A percentile compares a stretch with the other conserved stretches of the same genome.
Conservation (phyloP, 1,140 invertebrate species). For the Harlomillsia oculata region DNA sequence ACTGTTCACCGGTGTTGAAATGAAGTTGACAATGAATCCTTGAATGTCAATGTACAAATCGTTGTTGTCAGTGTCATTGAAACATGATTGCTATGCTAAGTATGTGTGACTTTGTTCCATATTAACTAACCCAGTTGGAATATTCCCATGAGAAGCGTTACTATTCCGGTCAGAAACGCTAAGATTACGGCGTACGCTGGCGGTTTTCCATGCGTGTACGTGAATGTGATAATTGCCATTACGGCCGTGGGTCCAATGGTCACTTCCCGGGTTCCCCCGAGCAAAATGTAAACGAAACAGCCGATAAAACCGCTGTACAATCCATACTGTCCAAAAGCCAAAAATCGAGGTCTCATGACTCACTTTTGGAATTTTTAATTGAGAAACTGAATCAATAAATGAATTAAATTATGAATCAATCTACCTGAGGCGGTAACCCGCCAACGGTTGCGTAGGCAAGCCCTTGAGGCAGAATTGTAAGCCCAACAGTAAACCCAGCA, state of each 20-base stretch:
- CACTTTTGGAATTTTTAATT: conserved; percentile 5
- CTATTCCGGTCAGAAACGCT: conserved; percentile 64
- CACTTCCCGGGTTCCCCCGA: conserved; percentile 83
- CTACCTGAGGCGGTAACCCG: conserved; percentile 59
- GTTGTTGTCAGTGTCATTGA: not conserved
- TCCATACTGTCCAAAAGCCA: conserved; percentile 53
- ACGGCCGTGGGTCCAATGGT: conserved; percentile 80
- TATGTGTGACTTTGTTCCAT: not conserved
- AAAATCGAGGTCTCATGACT: not conserved
- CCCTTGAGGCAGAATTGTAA: conserved; percentile 57
- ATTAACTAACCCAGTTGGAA: conserved; percentile 63
- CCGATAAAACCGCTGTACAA: conserved; percentile 85
- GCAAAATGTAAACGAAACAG: conserved; percentile 77
- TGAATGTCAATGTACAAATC: conserved; percentile 21
- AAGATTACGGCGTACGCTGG: conserved; percentile 67
- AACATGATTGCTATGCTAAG: not conserved
- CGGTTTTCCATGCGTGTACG: conserved; percentile 56
- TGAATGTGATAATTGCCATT: conserved; percentile 66
- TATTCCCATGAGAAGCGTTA: conserved; percentile 74
- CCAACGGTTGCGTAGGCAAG: conserved; percentile 71
- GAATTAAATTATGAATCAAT: too few relatives aligned
- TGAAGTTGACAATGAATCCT: conserved; percentile 92
- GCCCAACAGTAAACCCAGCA: conserved; percentile 45
- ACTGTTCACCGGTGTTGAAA: conserved; percentile 84
- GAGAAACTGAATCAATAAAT: too few relatives aligned